phyloP scores from a whole-genome alignment of 2,113 vertebrate species.

The Hemichromis elongatus region DNA sequence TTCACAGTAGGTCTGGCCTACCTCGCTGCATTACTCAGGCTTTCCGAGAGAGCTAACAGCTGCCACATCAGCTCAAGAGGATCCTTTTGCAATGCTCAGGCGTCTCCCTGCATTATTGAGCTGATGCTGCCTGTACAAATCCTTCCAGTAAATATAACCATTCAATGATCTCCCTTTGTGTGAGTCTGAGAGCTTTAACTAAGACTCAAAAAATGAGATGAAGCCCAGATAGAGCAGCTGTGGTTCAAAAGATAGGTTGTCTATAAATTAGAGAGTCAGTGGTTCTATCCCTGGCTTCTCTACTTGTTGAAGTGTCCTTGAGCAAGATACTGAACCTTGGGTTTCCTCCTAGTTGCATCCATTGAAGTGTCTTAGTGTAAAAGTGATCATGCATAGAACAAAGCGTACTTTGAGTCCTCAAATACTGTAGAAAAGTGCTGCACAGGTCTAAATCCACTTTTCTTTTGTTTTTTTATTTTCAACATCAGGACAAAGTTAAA shows the following conservation, averaged over 20 bases:
- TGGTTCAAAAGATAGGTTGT: fast-evolving
- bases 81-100: neutral
- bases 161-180: neutral
- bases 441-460: neutral
- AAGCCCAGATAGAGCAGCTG: fast-evolving
- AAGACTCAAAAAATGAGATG: neutral
- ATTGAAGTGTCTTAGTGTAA: neutral
- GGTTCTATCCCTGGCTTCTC: neutral
- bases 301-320: neutral
- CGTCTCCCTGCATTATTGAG: neutral
- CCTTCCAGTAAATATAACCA: neutral
- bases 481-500: neutral
- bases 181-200: neutral
- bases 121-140: neutral
- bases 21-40: neutral
- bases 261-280: neutral
- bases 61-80: slow-evolving; percentile 24
- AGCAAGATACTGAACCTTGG: neutral
- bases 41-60: slow-evolving; percentile 8
- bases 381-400: neutral
- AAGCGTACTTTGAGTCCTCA: neutral
- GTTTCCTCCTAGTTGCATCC: neutral
- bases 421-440: neutral
- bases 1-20: neutral
- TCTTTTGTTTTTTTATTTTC: neutral